phyloP scores from a whole-genome alignment of 2,797 vertebrate genomes.

The Brotula barbata region DNA sequence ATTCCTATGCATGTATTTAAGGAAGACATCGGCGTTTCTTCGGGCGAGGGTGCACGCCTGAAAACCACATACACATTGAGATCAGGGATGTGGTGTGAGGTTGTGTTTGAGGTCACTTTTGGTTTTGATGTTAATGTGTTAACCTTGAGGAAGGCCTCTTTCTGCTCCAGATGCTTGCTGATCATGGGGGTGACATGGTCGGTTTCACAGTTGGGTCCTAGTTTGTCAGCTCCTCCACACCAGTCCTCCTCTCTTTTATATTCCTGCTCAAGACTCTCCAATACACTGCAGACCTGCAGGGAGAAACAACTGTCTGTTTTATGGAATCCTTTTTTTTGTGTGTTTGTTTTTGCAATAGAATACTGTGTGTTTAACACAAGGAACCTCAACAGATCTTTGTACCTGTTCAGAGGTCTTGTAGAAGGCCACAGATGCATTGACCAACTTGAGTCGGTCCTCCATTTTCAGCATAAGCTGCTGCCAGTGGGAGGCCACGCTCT shows the following conservation, averaged over 20 bases:
- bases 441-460: conserved; percentile 97
- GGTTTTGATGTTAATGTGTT: not conserved
- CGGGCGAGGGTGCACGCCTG: conserved; percentile 81
- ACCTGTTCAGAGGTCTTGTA: conserved; percentile 99
- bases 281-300: conserved; percentile 97
- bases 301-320: too few relatives aligned
- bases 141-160: conserved; percentile 99
- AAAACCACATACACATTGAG: conserved; percentile 2
- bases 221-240: conserved; percentile 94
- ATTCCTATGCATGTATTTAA: conserved; percentile 99
- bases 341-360: too few relatives aligned
- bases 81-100: conserved; percentile 3
- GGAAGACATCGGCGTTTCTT: conserved; percentile 95
- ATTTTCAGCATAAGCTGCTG: conserved; percentile 99
- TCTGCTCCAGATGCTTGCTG: conserved; percentile 98
- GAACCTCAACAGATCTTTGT: not conserved
- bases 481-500: conserved; percentile 97
- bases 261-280: conserved; percentile 96
- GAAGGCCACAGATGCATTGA: conserved; percentile 97
- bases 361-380: not conserved
- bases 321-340: too few relatives aligned
- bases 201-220: conserved; percentile 85
- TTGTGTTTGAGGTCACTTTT: not conserved
- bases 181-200: conserved; percentile 96
- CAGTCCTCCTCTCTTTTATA: conserved; percentile 96